A percentile compares a stretch with the other conserved stretches of the same genome.
phyloP scores from a whole-genome alignment of 2,888 invertebrate genomes.

The Polymixis lichenea region DNA sequence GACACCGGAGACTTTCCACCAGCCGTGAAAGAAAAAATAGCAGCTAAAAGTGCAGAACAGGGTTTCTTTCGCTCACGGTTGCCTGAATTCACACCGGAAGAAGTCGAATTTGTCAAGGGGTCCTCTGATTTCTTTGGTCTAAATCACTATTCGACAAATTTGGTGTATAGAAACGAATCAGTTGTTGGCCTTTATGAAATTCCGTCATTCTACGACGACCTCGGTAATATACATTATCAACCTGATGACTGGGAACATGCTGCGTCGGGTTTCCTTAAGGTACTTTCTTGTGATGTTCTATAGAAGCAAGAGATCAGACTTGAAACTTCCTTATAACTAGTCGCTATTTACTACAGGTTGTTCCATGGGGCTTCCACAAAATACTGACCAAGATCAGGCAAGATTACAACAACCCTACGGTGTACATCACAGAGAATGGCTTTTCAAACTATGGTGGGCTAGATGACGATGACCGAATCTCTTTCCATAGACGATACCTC shows the following conservation, averaged over 20 bases:
- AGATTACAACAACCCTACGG: conserved; percentile 86
- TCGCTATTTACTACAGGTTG: conserved; percentile 70
- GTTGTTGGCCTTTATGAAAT: conserved; percentile 50
- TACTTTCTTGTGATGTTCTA: conserved; percentile 19
- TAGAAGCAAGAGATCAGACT: not conserved
- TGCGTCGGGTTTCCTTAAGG: conserved; percentile 43
- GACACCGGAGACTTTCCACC: conserved; percentile 91
- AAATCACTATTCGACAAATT: conserved; percentile 91
- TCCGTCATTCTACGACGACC: conserved; percentile 73
- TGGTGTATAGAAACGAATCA: conserved; percentile 79
- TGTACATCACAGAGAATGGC: conserved; percentile 91
- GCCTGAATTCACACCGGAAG: conserved; percentile 90
- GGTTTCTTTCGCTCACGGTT: conserved; percentile 90
- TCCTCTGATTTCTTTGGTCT: conserved; percentile 93
- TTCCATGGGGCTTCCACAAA: conserved; percentile 90
- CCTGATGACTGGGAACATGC: conserved; percentile 39
- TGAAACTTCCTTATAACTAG: not conserved
- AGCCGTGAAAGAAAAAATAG: conserved; percentile 90
- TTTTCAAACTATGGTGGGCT: conserved; percentile 71
- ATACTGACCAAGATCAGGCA: conserved; percentile 86
- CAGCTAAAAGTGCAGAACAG: conserved; percentile 89
- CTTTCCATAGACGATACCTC: conserved; percentile 80
- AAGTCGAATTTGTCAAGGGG: conserved; percentile 90
- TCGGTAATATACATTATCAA: conserved; percentile 59
- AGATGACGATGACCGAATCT: conserved; percentile 82